Percentiles rank a stretch among this genome's conserved stretches.
Conservation (phyloP, 2,888 invertebrate species). For the Stegophylla sp. region DNA sequence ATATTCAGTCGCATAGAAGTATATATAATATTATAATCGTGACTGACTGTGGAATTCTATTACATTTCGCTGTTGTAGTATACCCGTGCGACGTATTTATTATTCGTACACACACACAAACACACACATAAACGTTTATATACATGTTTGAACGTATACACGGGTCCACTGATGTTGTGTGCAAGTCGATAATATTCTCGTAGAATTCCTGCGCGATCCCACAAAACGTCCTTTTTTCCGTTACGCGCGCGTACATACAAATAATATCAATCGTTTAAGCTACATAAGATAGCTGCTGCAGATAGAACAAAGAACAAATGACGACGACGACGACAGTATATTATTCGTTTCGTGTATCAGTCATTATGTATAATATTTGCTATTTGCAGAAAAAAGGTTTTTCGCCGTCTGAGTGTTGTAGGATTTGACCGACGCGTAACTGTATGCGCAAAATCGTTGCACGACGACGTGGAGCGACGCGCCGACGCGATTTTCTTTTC, state of each 20-base stretch:
- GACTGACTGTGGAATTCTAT: constrained; percentile 55
- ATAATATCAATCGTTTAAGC: too few species aligned
- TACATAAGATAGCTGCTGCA: too few species aligned
- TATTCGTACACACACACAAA: constrained; percentile 22
- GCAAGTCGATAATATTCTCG: constrained; percentile 1
- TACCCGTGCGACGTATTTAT: constrained; percentile 42
- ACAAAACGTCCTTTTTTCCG: neutral
- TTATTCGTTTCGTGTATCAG: too few species aligned
- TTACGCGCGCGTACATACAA: neutral
- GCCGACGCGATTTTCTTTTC: constrained; percentile 19
- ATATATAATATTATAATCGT: constrained; percentile 26
- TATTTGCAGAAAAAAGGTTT: neutral
- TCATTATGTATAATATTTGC: too few species aligned
- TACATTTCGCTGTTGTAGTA: neutral
- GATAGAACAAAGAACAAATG: too few species aligned
- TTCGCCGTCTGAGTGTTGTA: neutral
- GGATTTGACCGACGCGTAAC: constrained; percentile 1
- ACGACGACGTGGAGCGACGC: neutral
- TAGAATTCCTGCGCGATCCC: neutral
- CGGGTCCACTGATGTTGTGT: neutral
- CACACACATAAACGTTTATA: neutral
- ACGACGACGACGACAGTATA: too few species aligned
- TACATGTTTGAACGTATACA: too few species aligned
- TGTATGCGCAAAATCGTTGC: neutral
- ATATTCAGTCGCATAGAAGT: constrained; percentile 24